Evolutionary conservation across 2,113 vertebrate genomes (phyloP), one percentile per base, ranked within the genome.

Genomic region (Amazona guildingii): DNA sequence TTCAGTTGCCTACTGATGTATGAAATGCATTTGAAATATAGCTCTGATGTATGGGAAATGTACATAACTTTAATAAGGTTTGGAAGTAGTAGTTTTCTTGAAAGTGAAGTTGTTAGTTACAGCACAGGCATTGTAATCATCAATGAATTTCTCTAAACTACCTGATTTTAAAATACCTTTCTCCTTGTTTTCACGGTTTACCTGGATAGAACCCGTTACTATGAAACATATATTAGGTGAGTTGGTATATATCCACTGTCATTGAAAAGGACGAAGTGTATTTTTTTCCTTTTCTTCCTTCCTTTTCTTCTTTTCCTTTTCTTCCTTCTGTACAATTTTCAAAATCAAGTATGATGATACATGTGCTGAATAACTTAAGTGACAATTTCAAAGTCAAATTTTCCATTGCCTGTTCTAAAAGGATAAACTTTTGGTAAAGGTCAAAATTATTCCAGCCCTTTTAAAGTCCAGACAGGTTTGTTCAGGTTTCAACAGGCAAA

Each of bases 201-300:
- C 98, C 98, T 97, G 98, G 98, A 98, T 98, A 99, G 99, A 99
- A 98, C 99, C 92, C 99, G 99, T 98, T 99, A 99, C 98, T 99
- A 99, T 98, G 99, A 99, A 98, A 98, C 99, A 95, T 99, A 99
- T 88, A 97, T 99, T 98, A 99, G 99, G 99, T 99, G 99, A 98
- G 99, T 99, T 97, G 83, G 85, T 83, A 11, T 16, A 88, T 35
- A 90, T 87, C 31, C 91, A 52, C 28, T 4, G 21, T 51, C 63
- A 46, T 11, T 27, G 21, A 96, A 74, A 29, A 51, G 18, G 14
- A 69, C 20, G 80, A 28, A 73, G 6, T 25, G 37, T 19, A 11
- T 49, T 41, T 17, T 44, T 2, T 17, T 11, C 2, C 13, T 59
- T 39, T 15, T 44, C 2, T 24, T 12, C 2, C 25, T 41, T 31